These are phyloP conservation scores for Haliaeetus leucogaster DNA, from an alignment of 2,113 vertebrate genomes.

Conservation along the genomic window DNA sequence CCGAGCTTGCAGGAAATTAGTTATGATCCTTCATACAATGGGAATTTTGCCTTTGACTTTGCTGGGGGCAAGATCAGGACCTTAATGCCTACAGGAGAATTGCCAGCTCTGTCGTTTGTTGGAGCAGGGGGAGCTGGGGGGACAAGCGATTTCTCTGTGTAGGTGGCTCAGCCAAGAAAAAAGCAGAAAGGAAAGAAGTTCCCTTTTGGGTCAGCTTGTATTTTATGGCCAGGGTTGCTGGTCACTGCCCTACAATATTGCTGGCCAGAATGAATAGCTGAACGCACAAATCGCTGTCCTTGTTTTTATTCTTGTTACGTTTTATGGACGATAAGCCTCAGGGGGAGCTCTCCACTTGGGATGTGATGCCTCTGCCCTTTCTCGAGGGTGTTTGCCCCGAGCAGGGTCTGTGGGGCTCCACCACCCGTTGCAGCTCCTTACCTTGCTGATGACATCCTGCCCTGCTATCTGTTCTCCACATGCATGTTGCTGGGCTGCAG, in stretches of 20 bases:
- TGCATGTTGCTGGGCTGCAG: neutral
- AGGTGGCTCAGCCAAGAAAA: neutral
- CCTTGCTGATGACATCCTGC: neutral
- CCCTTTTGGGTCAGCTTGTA: neutral
- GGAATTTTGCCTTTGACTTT: constrained; percentile 48
- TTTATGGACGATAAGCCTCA: neutral
- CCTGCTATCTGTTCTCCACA: neutral
- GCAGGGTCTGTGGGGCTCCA: neutral
- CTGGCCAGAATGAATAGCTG: neutral
- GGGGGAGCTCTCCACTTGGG: neutral
- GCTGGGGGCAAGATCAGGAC: constrained; percentile 25
- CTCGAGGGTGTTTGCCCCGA: neutral
- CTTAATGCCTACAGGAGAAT: neutral
- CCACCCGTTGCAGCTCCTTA: neutral
- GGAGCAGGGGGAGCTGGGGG: neutral
- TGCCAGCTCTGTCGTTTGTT: neutral
- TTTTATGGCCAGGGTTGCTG: neutral
- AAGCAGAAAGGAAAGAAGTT: neutral
- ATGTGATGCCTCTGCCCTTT: neutral
- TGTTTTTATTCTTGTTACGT: neutral
- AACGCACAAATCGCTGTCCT: neutral
- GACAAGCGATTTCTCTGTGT: neutral
- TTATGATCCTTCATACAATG: neutral
- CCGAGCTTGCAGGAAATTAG: neutral
- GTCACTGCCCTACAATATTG: neutral